Conservation (phyloP, 2,888 invertebrate species). For the Pristionchus japonicus region DNA sequence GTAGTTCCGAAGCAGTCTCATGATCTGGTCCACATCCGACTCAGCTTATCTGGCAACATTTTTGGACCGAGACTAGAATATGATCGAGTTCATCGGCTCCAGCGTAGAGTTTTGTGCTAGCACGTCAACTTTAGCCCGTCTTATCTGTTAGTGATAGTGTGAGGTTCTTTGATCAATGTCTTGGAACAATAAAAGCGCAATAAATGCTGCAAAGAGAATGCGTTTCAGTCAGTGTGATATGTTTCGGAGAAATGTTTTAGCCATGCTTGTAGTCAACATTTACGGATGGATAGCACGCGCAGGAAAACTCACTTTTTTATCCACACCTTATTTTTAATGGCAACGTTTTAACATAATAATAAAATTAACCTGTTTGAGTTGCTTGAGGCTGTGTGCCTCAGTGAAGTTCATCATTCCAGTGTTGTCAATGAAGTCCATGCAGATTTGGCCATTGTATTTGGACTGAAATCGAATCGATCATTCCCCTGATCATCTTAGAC, state of each 20-base stretch:
- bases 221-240: not conserved
- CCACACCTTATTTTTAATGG: too few species aligned
- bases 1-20: not conserved
- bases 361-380: not conserved
- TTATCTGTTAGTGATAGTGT: not conserved
- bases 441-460: not conserved
- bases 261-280: too few species aligned
- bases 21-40: not conserved
- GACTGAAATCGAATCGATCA: not conserved
- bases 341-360: too few species aligned
- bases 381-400: not conserved
- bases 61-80: not conserved
- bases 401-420: not conserved
- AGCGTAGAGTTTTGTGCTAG: not conserved
- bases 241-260: not conserved
- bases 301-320: too few species aligned
- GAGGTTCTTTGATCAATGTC: not conserved
- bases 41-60: not conserved
- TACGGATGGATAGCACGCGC: too few species aligned
- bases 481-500: too few species aligned
- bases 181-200: not conserved
- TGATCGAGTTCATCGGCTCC: not conserved
- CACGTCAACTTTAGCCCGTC: not conserved
- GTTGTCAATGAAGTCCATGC: constrained; percentile 5
- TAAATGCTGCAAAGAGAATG: not conserved